Percentiles rank a stretch among this genome's conserved stretches.
phyloP scores from a whole-genome alignment of 2,888 invertebrate genomes.

The Neria commutata region DNA sequence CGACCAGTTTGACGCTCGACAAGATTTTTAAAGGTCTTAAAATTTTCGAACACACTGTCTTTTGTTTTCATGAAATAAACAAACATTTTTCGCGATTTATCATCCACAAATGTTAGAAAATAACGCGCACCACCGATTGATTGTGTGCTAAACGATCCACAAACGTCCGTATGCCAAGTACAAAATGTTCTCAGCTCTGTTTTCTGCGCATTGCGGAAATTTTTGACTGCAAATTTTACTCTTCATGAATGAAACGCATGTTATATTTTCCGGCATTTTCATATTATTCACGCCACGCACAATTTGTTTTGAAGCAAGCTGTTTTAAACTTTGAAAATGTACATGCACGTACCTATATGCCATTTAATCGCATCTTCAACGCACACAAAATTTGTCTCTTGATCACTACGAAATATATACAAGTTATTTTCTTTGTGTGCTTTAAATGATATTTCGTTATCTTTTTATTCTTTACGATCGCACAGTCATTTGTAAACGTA shows the following conservation, averaged over 20 bases:
- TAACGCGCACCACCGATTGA: conserved; percentile 16
- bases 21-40: conserved; percentile 19
- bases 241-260: conserved; percentile 13
- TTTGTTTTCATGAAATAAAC: conserved; percentile 16
- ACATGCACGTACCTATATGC: background rate
- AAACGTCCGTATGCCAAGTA: conserved; percentile 16
- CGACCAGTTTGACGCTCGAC: conserved; percentile 21
- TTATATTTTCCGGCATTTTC: background rate
- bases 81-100: conserved; percentile 14
- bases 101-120: conserved; percentile 21
- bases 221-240: conserved; percentile 13
- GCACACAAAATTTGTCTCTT: too few relatives aligned
- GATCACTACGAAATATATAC: too few relatives aligned
- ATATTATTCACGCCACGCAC: background rate
- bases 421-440: too few relatives aligned
- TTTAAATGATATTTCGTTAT: too few relatives aligned
- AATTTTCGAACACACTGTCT: conserved; percentile 8
- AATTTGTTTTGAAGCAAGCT: background rate
- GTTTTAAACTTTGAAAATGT: background rate
- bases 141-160: conserved; percentile 1
- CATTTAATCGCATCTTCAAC: background rate
- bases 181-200: background rate
- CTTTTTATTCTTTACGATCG: too few relatives aligned
- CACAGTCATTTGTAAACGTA: too few relatives aligned
- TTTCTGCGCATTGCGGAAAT: conserved; percentile 4